Conservation (phyloP, 30 jellyfish, hydroid and myxozoan species). For the Chrysaora quinquecirrha region DNA sequence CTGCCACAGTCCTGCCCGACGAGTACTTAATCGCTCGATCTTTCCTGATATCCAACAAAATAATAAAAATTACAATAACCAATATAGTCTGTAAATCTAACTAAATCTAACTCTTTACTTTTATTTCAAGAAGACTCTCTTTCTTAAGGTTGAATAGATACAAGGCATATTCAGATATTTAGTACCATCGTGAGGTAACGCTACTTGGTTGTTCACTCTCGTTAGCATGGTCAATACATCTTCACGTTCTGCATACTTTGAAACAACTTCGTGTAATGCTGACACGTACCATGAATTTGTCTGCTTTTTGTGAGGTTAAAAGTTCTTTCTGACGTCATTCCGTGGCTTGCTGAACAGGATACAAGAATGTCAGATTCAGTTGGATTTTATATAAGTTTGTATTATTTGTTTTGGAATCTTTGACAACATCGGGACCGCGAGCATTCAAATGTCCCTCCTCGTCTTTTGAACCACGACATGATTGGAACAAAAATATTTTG, state of each 20-base stretch:
- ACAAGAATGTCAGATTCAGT: constrained; percentile 64
- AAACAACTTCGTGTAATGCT: constrained; percentile 44
- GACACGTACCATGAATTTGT: constrained; percentile 65
- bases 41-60: too few relatives aligned
- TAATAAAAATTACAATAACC: too few relatives aligned
- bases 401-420: neutral
- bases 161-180: constrained; percentile 48
- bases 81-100: too few relatives aligned
- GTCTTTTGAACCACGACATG: constrained; percentile 62
- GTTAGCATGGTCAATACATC: constrained; percentile 63
- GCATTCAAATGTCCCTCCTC: constrained; percentile 42
- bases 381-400: constrained; percentile 31
- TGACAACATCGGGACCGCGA: constrained; percentile 32
- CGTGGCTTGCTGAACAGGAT: constrained; percentile 53
- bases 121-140: constrained; percentile 16
- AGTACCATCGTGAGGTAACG: constrained; percentile 20
- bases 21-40: too few relatives aligned
- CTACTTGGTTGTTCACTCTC: constrained; percentile 43
- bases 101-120: too few relatives aligned
- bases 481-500: constrained; percentile 54
- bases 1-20: too few relatives aligned
- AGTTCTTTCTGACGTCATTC: constrained; percentile 39
- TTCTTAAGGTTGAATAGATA: constrained; percentile 37
- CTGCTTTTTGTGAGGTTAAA: neutral
- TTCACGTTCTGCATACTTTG: constrained; percentile 33